Conservation (phyloP, 1,140 invertebrate species). For the Mylabris phalerata region DNA sequence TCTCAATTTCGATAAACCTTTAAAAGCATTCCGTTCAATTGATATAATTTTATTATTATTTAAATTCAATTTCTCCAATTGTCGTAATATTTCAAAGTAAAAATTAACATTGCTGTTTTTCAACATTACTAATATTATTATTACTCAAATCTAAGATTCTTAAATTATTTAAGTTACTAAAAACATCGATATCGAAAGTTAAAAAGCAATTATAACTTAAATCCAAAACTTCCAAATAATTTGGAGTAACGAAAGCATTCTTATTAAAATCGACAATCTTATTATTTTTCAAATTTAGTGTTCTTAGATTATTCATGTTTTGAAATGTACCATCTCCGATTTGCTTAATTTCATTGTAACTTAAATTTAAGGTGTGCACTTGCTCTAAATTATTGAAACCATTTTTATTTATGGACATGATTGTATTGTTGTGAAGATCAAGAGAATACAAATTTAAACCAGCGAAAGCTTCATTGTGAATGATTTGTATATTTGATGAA, state of each 20-base stretch:
- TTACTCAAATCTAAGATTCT: slow-evolving; percentile 1
- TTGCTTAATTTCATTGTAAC: neutral
- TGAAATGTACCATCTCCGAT: neutral
- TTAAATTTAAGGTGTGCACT: too few relatives aligned
- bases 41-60: neutral
- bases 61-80: too few relatives aligned
- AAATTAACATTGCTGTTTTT: too few relatives aligned
- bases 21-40: neutral
- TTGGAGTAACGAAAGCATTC: neutral
- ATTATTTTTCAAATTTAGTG: neutral
- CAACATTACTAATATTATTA: too few relatives aligned
- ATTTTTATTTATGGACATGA: too few relatives aligned
- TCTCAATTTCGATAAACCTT: too few relatives aligned
- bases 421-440: too few relatives aligned
- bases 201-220: neutral
- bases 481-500: too few relatives aligned
- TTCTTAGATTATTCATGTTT: neutral
- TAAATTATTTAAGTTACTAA: neutral
- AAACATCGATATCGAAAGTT: neutral
- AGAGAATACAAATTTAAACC: too few relatives aligned
- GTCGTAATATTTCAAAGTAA: too few relatives aligned
- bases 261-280: neutral
- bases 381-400: too few relatives aligned
- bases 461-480: too few relatives aligned
- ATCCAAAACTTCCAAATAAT: neutral